These are phyloP conservation scores for Aleadryas rufinucha DNA, from an alignment of 2,113 vertebrate species.

Conservation along the genomic window DNA sequence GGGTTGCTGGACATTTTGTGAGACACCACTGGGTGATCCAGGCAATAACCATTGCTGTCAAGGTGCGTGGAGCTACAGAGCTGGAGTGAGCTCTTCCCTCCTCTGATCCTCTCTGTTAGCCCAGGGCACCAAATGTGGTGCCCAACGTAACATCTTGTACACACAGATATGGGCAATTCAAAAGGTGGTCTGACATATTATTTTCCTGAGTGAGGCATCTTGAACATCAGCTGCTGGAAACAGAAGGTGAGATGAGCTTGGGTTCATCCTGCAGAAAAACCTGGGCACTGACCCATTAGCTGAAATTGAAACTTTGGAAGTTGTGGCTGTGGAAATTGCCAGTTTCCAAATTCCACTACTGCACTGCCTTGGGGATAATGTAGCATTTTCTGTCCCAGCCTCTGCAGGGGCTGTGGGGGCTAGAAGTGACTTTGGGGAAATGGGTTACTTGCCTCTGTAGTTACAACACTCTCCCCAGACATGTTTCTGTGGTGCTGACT, in stretches of 20 bases:
- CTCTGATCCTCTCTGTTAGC: fast-evolving
- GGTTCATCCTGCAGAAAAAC: background rate
- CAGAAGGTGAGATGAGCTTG: background rate
- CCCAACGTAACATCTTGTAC: background rate
- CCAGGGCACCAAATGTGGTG: fast-evolving
- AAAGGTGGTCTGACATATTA: background rate
- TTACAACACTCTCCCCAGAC: background rate
- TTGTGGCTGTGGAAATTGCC: background rate
- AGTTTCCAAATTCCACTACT: background rate
- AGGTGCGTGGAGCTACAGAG: background rate
- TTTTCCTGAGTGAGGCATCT: background rate
- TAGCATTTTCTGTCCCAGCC: background rate
- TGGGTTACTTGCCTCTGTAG: background rate
- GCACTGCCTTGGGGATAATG: background rate
- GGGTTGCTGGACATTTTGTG: background rate
- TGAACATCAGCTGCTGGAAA: background rate
- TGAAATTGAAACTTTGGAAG: background rate
- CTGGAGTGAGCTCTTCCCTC: background rate
- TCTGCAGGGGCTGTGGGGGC: background rate
- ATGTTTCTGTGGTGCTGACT: background rate
- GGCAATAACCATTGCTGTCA: background rate
- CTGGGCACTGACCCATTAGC: background rate
- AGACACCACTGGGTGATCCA: background rate
- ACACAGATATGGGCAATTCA: background rate
- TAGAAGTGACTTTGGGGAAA: background rate